Percentiles rank a stretch among this genome's conserved stretches.
These are phyloP conservation scores for Aphyosemion australe DNA, from an alignment of 2,113 vertebrate genomes.

Conservation along the genomic window DNA sequence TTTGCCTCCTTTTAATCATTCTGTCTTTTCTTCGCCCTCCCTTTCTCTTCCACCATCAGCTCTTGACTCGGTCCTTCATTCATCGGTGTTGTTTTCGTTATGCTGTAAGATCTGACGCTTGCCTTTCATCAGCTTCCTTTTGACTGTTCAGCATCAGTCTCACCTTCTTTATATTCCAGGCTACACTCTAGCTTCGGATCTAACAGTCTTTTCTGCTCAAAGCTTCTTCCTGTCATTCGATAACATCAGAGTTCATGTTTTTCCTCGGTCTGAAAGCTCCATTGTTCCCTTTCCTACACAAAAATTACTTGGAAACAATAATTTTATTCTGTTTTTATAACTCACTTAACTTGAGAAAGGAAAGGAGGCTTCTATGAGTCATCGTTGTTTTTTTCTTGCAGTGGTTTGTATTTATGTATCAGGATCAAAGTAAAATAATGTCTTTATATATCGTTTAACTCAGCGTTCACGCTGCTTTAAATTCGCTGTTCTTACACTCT, in stretches of 20 bases:
- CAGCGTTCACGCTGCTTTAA: too few relatives aligned
- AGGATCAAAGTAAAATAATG: too few relatives aligned
- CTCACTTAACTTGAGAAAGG: not conserved
- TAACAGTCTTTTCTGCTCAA: constrained; percentile 1
- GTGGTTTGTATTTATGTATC: too few relatives aligned
- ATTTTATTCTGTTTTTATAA: not conserved
- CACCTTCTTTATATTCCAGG: constrained; percentile 28
- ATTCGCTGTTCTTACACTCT: too few relatives aligned
- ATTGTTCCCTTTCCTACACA: not conserved
- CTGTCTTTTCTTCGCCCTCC: constrained; percentile 8
- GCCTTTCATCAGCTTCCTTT: constrained; percentile 22
- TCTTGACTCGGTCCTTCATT: constrained; percentile 11
- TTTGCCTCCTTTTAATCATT: constrained; percentile 24
- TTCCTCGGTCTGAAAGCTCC: not conserved
- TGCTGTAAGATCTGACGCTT: constrained; percentile 18
- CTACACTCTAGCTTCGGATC: not conserved
- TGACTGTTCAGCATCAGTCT: not conserved
- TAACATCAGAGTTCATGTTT: constrained; percentile 37
- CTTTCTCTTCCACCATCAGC: constrained; percentile 8
- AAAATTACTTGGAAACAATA: not conserved
- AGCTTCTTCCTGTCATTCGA: constrained; percentile 32
- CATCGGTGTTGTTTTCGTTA: constrained; percentile 28
- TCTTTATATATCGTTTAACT: too few relatives aligned
- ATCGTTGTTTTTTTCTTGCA: too few relatives aligned
- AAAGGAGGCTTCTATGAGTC: too few relatives aligned